A percentile compares a stretch with the other conserved stretches of the same genome.
phyloP scores from a whole-genome alignment of 2,113 vertebrate species.

The Coregonus clupeaformis region DNA sequence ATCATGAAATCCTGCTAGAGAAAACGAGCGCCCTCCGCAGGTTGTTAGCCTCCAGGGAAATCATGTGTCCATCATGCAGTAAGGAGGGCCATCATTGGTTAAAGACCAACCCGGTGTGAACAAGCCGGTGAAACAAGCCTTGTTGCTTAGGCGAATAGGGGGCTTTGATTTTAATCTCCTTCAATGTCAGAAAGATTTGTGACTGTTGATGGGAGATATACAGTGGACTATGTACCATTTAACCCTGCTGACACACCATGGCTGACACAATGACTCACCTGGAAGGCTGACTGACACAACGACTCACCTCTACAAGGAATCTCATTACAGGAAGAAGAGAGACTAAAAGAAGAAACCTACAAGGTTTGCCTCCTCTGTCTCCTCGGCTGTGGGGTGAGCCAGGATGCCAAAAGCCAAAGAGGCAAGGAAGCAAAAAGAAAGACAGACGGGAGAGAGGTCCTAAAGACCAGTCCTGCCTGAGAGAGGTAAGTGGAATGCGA shows the following conservation, averaged over 20 bases:
- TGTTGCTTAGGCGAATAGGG: slow-evolving; percentile 39
- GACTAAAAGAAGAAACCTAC: neutral
- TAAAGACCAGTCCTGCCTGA: slow-evolving; percentile 3
- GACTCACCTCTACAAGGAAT: slow-evolving; percentile 47
- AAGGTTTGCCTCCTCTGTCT: slow-evolving; percentile 23
- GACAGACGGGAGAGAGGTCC: neutral
- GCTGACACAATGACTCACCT: slow-evolving; percentile 43
- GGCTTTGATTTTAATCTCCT: slow-evolving; percentile 61
- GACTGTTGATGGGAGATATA: slow-evolving; percentile 61
- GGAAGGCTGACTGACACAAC: slow-evolving; percentile 53
- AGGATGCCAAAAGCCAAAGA: slow-evolving; percentile 22
- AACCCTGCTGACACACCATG: slow-evolving; percentile 62
- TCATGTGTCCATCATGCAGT: slow-evolving; percentile 31
- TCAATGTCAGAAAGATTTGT: slow-evolving; percentile 54
- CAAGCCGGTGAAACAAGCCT: slow-evolving; percentile 34
- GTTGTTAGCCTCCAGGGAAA: slow-evolving; percentile 45
- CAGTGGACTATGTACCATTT: slow-evolving; percentile 63
- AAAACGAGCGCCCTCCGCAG: slow-evolving; percentile 44
- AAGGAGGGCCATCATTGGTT: slow-evolving; percentile 14
- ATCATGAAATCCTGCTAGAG: slow-evolving; percentile 48
- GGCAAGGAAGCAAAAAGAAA: neutral
- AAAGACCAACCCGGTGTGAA: neutral
- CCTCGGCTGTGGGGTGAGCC: neutral
- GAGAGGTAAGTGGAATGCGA: slow-evolving; percentile 18
- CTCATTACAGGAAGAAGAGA: slow-evolving; percentile 52